These are phyloP conservation scores for Lepilemur septentrionalis DNA, from an alignment of 2,797 vertebrate species.

Conservation along the genomic window DNA sequence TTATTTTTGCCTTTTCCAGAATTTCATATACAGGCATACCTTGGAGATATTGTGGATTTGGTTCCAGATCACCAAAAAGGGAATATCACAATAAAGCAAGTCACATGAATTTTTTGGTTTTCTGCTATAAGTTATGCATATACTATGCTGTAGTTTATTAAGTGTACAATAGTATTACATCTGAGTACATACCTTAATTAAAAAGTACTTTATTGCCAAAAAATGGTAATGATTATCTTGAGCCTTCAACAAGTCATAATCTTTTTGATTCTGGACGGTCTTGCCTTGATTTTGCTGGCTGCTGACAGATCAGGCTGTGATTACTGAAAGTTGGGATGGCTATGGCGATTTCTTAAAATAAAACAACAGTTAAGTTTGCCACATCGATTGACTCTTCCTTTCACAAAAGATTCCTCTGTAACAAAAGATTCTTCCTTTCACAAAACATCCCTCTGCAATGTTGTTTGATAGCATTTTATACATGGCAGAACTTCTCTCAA, in stretches of 20 bases:
- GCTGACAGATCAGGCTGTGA: background rate
- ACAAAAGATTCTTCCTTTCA: background rate
- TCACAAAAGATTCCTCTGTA: background rate
- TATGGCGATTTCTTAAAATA: background rate
- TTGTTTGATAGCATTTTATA: background rate
- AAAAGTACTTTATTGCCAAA: background rate
- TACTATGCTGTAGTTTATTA: background rate
- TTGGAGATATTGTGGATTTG: background rate
- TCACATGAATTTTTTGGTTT: background rate
- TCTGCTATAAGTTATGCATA: background rate
- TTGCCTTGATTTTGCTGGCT: background rate
- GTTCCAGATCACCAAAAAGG: background rate
- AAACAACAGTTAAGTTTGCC: background rate
- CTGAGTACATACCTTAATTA: background rate
- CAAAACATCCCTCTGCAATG: background rate
- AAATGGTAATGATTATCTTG: background rate
- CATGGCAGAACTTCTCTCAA: background rate
- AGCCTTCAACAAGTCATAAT: background rate
- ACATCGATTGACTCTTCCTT: background rate
- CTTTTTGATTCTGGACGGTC: background rate
- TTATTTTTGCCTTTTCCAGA: conserved; percentile 10
- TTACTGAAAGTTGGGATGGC: background rate
- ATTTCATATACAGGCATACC: background rate
- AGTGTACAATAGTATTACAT: background rate
- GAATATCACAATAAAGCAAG: background rate